A percentile compares a stretch with the other conserved stretches of the same genome.
phyloP scores from a whole-genome alignment of 1,140 invertebrate genomes.

The Argopecten irradians region DNA sequence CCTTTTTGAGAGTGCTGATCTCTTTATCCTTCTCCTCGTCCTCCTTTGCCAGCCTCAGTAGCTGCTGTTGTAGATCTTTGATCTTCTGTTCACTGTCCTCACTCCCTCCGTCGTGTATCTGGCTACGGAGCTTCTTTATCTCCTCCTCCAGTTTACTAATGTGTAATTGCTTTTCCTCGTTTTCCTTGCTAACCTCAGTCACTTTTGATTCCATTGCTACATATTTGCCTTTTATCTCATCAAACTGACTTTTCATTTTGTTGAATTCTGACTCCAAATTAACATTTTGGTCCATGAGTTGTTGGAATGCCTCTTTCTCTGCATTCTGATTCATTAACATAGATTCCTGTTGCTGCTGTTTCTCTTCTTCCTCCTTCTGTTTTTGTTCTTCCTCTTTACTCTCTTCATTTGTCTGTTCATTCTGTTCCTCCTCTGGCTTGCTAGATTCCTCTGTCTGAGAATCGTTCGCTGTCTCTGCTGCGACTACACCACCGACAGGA shows the following conservation, averaged over 20 bases:
- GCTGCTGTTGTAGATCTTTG: conserved; percentile 32
- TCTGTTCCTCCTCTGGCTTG: not conserved
- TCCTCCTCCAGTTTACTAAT: conserved; percentile 37
- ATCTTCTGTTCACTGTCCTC: conserved; percentile 38
- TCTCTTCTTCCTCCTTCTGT: conserved; percentile 24
- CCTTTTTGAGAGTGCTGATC: conserved; percentile 40
- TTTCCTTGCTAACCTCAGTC: conserved; percentile 28
- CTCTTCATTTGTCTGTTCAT: conserved; percentile 13
- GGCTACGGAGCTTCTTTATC: conserved; percentile 30
- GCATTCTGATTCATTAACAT: conserved; percentile 35
- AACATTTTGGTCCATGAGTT: conserved; percentile 39
- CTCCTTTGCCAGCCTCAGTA: conserved; percentile 40
- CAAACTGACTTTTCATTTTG: conserved; percentile 43
- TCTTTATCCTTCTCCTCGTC: conserved; percentile 41
- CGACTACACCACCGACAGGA: not conserved
- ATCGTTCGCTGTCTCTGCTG: not conserved
- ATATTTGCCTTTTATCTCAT: conserved; percentile 34
- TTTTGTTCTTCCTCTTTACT: conserved; percentile 14
- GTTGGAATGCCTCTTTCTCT: conserved; percentile 38
- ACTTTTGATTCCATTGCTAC: conserved; percentile 33
- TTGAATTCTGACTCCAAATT: conserved; percentile 30
- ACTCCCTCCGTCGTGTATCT: conserved; percentile 26
- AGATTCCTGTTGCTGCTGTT: not conserved
- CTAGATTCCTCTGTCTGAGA: not conserved
- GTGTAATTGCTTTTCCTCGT: conserved; percentile 20